A percentile compares a stretch with the other conserved stretches of the same genome.
Evolutionary conservation across 2,888 invertebrate species (phyloP).

Genomic region (Chelonus formosanus): DNA sequence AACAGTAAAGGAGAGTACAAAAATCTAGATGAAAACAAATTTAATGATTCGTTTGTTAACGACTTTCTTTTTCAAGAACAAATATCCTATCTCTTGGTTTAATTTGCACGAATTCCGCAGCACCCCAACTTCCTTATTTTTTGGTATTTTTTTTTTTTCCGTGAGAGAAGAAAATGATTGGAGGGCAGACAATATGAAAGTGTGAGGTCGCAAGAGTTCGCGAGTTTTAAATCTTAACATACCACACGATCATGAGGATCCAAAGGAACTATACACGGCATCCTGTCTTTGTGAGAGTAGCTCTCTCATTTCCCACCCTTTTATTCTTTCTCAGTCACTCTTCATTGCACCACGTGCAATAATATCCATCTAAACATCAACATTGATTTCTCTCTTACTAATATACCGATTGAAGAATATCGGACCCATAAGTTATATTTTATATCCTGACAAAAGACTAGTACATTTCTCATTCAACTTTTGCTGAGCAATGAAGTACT

Average conservation of each 20-base stretch:
- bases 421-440: no score
- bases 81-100: no score
- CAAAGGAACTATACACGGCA: slow-evolving; percentile 41
- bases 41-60: no score
- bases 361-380: background rate
- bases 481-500: slow-evolving; percentile 7
- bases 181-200: slow-evolving; percentile 43
- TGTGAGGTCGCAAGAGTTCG: slow-evolving; percentile 49
- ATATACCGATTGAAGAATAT: slow-evolving; percentile 13
- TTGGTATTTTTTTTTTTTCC: slow-evolving; percentile 7
- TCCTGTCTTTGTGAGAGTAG: slow-evolving; percentile 54
- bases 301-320: slow-evolving; percentile 35
- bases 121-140: background rate
- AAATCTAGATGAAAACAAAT: no score
- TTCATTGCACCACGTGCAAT: background rate
- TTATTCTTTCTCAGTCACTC: background rate
- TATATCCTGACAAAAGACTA: slow-evolving; percentile 5
- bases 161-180: slow-evolving; percentile 17
- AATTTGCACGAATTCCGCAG: no score
- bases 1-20: no score
- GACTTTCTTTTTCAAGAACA: no score
- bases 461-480: background rate
- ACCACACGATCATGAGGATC: slow-evolving; percentile 37
- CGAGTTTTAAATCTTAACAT: slow-evolving; percentile 36
- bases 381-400: slow-evolving; percentile 17